These are phyloP conservation scores for Accipiter cooperii DNA, from an alignment of 2,113 vertebrate genomes.

Conservation along the genomic window DNA sequence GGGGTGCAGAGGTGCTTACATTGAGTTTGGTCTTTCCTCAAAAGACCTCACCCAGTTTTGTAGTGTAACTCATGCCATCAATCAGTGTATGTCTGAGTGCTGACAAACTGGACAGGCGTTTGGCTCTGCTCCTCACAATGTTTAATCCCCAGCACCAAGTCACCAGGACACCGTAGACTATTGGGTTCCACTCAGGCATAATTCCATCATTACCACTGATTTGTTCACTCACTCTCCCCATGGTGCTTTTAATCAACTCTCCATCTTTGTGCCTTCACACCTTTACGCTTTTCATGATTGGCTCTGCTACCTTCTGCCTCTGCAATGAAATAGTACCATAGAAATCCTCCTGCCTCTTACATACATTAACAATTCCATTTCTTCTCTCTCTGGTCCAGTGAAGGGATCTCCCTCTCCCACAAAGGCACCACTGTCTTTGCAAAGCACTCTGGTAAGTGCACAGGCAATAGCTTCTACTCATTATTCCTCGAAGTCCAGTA, in stretches of 20 bases:
- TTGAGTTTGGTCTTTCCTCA: neutral
- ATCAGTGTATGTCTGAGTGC: neutral
- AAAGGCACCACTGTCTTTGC: slow-evolving; percentile 32
- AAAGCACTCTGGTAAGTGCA: neutral
- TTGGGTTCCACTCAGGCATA: slow-evolving; percentile 32
- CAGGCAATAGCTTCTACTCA: slow-evolving; percentile 8
- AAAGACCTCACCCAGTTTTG: neutral
- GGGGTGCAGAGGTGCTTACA: neutral
- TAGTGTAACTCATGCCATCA: neutral
- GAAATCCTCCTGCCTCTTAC: slow-evolving; percentile 49
- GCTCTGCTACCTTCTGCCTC: slow-evolving; percentile 54
- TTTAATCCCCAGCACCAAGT: neutral
- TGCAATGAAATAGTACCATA: slow-evolving; percentile 49
- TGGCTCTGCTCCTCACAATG: neutral
- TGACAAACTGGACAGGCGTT: neutral
- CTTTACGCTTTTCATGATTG: slow-evolving; percentile 57
- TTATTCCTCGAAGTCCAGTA: slow-evolving; percentile 33
- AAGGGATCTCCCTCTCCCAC: slow-evolving; percentile 42
- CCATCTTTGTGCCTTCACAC: slow-evolving; percentile 62
- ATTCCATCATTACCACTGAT: slow-evolving; percentile 56
- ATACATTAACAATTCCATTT: slow-evolving; percentile 57
- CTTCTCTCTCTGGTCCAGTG: slow-evolving; percentile 53
- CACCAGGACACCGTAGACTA: neutral
- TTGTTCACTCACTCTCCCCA: slow-evolving; percentile 26
- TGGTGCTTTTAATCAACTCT: slow-evolving; percentile 60